Percentiles rank a stretch among this genome's conserved stretches.
These are phyloP conservation scores for Corythaixoides concolor DNA, from an alignment of 2,113 vertebrate genomes.

Conservation along the genomic window DNA sequence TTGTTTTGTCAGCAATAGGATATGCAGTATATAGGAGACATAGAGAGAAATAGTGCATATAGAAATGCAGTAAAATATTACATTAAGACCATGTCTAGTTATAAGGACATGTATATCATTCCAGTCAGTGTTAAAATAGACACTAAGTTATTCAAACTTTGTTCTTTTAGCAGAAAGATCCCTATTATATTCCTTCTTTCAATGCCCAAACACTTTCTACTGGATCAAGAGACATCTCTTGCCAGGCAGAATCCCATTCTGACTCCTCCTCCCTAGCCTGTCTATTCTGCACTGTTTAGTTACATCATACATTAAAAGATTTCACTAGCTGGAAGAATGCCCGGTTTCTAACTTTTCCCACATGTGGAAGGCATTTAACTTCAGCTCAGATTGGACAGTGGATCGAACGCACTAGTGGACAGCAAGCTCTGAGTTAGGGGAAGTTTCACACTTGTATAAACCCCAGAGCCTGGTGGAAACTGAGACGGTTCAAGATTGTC, in stretches of 20 bases:
- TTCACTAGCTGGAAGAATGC: slow-evolving; percentile 51
- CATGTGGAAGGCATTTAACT: slow-evolving; percentile 53
- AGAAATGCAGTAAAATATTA: neutral
- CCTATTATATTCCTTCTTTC: neutral
- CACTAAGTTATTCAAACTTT: neutral
- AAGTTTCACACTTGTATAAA: neutral
- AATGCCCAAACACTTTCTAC: neutral
- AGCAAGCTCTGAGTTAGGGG: neutral
- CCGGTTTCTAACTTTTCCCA: slow-evolving; percentile 55
- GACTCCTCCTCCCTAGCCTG: neutral
- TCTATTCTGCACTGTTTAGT: neutral
- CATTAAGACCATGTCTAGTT: neutral
- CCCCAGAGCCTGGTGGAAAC: neutral
- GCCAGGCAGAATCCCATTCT: neutral
- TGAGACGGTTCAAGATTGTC: neutral
- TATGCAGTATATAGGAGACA: neutral
- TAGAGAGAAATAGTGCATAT: neutral
- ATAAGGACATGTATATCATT: neutral
- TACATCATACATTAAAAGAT: slow-evolving; percentile 7
- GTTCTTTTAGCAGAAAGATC: neutral
- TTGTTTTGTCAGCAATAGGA: neutral
- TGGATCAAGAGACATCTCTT: neutral
- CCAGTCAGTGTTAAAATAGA: neutral
- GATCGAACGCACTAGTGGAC: neutral
- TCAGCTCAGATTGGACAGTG: neutral